A percentile compares a stretch with the other conserved stretches of the same genome.
These are phyloP conservation scores for Bathynomus jamesi DNA, from an alignment of 1,140 invertebrate species.

Conservation along the genomic window DNA sequence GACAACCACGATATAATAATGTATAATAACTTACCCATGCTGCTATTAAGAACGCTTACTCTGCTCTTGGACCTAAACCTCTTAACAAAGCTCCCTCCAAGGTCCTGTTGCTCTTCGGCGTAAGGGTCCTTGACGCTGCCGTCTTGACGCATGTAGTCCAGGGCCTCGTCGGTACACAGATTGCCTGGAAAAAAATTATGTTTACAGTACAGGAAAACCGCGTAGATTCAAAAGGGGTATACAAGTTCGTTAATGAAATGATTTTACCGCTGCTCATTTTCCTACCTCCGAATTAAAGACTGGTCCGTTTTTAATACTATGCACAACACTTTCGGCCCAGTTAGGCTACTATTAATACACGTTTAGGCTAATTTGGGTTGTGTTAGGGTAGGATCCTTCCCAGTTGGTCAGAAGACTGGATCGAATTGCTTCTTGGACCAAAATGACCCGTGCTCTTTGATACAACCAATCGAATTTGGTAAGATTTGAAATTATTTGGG, in stretches of 20 bases:
- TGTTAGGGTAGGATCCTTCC: neutral
- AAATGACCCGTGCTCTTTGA: too few species aligned
- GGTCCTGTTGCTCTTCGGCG: conserved; percentile 23
- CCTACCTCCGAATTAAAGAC: too few species aligned
- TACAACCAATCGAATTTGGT: too few species aligned
- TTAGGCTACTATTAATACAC: neutral
- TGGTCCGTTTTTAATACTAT: too few species aligned
- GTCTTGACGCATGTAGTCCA: conserved; percentile 34
- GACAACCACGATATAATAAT: too few species aligned
- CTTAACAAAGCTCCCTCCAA: conserved; percentile 28
- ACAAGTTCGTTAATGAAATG: too few species aligned
- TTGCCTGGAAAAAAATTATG: conserved; percentile 22
- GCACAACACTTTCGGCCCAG: too few species aligned
- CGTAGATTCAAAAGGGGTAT: neutral
- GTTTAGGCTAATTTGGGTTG: neutral
- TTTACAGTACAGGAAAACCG: neutral
- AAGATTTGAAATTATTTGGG: too few species aligned
- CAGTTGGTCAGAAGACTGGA: too few species aligned
- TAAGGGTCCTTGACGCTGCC: conserved; percentile 26
- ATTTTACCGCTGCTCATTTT: too few species aligned
- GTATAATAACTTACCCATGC: conserved; percentile 22
- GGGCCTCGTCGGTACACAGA: conserved; percentile 28
- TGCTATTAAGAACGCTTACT: conserved; percentile 25
- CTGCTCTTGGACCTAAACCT: conserved; percentile 27
- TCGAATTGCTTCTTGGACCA: too few species aligned